Conservation (phyloP, 2,797 vertebrate species). For the Oophaga sylvatica region DNA sequence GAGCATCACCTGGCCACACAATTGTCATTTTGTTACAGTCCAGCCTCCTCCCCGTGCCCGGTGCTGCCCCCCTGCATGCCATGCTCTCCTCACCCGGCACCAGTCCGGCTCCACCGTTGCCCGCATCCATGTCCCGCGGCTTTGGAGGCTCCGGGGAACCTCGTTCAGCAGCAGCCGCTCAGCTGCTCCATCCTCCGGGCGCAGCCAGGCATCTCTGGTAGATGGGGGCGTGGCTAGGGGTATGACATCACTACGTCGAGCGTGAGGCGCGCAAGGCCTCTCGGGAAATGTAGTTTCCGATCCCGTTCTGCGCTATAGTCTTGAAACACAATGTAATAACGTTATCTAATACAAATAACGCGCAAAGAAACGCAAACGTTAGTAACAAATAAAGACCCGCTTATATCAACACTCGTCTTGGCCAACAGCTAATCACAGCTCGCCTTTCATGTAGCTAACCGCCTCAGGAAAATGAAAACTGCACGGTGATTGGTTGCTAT, state of each 20-base stretch:
- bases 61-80: neutral
- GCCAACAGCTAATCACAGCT: no score
- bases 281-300: conserved; percentile 67
- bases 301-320: neutral
- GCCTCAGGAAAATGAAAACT: no score
- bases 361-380: no score
- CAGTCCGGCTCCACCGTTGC: conserved; percentile 1
- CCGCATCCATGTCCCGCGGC: conserved; percentile 38
- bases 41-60: conserved; percentile 2
- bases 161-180: neutral
- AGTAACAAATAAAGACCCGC: no score
- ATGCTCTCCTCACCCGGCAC: neutral
- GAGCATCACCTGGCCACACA: neutral
- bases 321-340: neutral
- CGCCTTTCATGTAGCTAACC: no score
- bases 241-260: conserved; percentile 62
- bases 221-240: conserved; percentile 60
- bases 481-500: no score
- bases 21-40: neutral
- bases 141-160: conserved; percentile 18
- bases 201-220: conserved; percentile 42
- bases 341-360: no score
- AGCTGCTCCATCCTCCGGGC: conserved; percentile 53
- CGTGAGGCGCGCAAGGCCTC: conserved; percentile 55
- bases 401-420: no score